These are phyloP conservation scores for Athripsodes cinereus DNA, from an alignment of 2,888 invertebrate genomes.

Conservation along the genomic window DNA sequence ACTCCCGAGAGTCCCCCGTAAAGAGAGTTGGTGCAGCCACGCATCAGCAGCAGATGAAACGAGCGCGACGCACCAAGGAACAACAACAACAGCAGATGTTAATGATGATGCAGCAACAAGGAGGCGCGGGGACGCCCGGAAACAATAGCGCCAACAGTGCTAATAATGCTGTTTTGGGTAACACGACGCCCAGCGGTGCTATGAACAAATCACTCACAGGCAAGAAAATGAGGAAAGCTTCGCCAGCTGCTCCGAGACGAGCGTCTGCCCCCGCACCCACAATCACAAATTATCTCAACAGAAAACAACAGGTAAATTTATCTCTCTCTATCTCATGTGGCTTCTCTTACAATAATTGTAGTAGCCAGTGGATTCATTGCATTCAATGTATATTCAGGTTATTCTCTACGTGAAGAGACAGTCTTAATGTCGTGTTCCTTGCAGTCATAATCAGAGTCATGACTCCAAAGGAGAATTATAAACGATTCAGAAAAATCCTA, in stretches of 20 bases:
- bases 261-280: conserved; percentile 14
- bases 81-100: background rate
- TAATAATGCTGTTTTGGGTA: background rate
- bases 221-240: conserved; percentile 5
- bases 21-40: conserved; percentile 15
- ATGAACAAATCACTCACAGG: conserved; percentile 9
- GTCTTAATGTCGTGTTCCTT: no score
- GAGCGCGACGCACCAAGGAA: conserved; percentile 34
- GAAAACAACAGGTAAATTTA: conserved; percentile 24
- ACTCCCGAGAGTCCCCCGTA: conserved; percentile 31
- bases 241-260: conserved; percentile 6
- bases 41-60: conserved; percentile 21
- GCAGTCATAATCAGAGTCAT: no score
- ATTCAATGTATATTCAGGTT: background rate
- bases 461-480: no score
- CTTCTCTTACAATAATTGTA: no score
- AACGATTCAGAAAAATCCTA: no score
- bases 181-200: background rate
- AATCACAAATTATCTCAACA: conserved; percentile 23
- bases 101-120: background rate
- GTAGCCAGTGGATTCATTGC: no score
- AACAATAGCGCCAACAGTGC: background rate
- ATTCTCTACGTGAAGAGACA: background rate
- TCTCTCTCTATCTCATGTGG: no score
- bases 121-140: background rate